phyloP scores from a whole-genome alignment of 1,140 invertebrate genomes.

The Thaumatotibia leucotreta region DNA sequence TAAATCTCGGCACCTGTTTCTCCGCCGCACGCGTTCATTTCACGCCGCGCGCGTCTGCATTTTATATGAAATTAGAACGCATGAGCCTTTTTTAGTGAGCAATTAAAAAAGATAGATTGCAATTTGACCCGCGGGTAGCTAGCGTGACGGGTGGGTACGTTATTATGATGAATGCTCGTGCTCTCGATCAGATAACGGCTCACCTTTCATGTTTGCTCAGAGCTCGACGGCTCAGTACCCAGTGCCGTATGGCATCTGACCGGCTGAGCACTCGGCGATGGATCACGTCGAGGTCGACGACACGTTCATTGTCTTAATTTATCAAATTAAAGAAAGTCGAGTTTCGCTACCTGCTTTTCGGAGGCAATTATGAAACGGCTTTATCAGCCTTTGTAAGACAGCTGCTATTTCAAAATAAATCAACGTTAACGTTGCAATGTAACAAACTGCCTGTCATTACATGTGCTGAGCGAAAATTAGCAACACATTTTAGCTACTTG shows the following conservation, averaged over 20 bases:
- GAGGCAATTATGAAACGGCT: background rate
- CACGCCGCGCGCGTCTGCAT: slow-evolving; percentile 55
- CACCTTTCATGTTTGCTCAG: slow-evolving; percentile 53
- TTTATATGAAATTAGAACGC: slow-evolving; percentile 47
- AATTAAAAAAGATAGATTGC: slow-evolving; percentile 75
- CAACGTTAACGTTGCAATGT: background rate
- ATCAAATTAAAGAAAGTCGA: slow-evolving; percentile 11
- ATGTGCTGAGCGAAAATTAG: background rate
- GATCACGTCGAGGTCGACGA: slow-evolving; percentile 1
- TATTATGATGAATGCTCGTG: slow-evolving; percentile 65
- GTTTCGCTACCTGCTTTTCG: slow-evolving; percentile 7
- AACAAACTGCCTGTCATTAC: background rate
- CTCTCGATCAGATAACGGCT: slow-evolving; percentile 62
- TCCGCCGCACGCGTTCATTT: slow-evolving; percentile 39
- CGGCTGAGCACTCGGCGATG: slow-evolving; percentile 41
- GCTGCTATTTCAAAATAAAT: background rate
- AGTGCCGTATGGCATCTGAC: slow-evolving; percentile 37
- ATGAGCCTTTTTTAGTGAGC: slow-evolving; percentile 51
- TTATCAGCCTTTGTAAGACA: background rate
- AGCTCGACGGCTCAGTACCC: slow-evolving; percentile 12
- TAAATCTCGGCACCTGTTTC: slow-evolving; percentile 14
- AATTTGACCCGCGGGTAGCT: slow-evolving; percentile 63
- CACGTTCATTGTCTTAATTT: slow-evolving; percentile 2
- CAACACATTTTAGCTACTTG: background rate
- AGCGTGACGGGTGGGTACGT: slow-evolving; percentile 59